Base-by-base conservation (phyloP, 2,797 vertebrate genomes). In the Acanthornis magna region DNA sequence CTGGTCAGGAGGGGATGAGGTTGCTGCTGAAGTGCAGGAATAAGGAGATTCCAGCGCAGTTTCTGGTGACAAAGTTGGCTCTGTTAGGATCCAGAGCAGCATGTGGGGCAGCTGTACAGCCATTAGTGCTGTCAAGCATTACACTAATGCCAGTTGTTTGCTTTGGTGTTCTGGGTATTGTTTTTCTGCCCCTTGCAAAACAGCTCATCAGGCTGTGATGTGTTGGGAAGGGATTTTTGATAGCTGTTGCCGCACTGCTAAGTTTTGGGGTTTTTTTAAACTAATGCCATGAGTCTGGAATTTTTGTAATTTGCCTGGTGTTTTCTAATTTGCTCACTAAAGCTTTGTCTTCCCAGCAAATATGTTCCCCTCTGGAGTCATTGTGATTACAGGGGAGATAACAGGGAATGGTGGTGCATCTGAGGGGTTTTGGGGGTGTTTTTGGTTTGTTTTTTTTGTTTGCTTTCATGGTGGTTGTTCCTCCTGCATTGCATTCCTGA, bases 101-200 rank as follows among this genome's bases (percentile, higher is more conserved):
- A 13, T 5, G 5, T 12, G 16, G 23, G 43, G 25, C 48, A 83
- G 30, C 66, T 91, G 55, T 25, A 4, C 16, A 43, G 61, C 76
- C 51, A 4, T 77, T 66, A 51, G n/a, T 54, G 13, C 22, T 3
- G 0, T 32, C 2, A 6, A 20, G 40, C 2, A 0, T 55, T 80
- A 32, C 13, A 20, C 16, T 85, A 16, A n/a, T 21, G 29, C 45
- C 2, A 1, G 5, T 43, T 47, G 25, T 40, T 93, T 45, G 71
- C n/a, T 78, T 73, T 92, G 40, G 11, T 47, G 5, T 66, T 43
- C 43, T 50, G 32, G 9, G 3, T 66, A 14, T 14, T 77, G 50
- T 53, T 61, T 91, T 85, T 83, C 50, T 89, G 38, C 19, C 43
- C 62, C 26, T 72, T 93, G 70, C 21, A 62, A 11, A 92, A 61